A percentile compares a stretch with the other conserved stretches of the same genome.
Conservation (phyloP, 2,113 vertebrate genomes). For the Pomatostomus ruficeps region DNA sequence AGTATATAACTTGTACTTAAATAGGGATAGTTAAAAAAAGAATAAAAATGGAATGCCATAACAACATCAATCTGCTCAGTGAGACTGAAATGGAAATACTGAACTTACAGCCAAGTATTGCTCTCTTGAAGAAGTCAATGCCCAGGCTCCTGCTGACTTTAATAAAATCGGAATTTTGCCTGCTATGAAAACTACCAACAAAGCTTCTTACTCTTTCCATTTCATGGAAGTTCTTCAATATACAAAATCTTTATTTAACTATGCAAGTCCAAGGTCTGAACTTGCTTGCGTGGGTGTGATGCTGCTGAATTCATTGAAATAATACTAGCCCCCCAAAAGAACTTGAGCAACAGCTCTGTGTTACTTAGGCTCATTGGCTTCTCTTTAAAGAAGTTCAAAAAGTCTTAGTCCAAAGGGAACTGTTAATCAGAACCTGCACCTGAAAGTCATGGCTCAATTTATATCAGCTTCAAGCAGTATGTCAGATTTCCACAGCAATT, state of each 20-base stretch:
- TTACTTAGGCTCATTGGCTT: neutral
- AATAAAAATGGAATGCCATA: neutral
- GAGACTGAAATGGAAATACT: neutral
- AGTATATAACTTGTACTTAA: neutral
- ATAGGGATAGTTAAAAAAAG: neutral
- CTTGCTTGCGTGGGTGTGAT: neutral
- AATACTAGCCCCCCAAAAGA: neutral
- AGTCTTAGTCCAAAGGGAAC: neutral
- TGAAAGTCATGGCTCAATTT: neutral
- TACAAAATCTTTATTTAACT: neutral
- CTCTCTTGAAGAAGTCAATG: neutral
- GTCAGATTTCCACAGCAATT: neutral
- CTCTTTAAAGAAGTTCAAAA: neutral
- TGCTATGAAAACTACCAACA: neutral
- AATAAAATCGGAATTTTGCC: neutral
- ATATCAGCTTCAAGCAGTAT: neutral
- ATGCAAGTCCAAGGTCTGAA: neutral
- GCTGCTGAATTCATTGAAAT: neutral
- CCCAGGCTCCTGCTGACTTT: neutral
- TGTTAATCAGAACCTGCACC: neutral
- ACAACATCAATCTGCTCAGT: neutral
- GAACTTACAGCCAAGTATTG: neutral
- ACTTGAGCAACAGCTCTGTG: neutral
- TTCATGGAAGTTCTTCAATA: neutral
- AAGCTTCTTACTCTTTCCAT: neutral